These are phyloP conservation scores for Adelognathus sp. DNA, from an alignment of 2,888 invertebrate genomes.

Conservation along the genomic window DNA sequence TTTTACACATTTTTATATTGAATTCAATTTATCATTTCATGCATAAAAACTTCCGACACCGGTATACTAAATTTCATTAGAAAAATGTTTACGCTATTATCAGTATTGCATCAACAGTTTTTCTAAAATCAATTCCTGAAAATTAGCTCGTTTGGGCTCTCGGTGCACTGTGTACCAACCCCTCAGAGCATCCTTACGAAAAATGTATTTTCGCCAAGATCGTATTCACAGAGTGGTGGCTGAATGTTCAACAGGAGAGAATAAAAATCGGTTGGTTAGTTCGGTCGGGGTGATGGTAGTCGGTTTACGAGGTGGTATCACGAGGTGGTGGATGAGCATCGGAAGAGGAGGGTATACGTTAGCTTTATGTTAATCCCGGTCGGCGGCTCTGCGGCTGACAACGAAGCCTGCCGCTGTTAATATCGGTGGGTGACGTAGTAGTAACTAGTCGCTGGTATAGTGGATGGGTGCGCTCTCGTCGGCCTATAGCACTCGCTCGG, in stretches of 20 bases:
- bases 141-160: too few species aligned
- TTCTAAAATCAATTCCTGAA: too few species aligned
- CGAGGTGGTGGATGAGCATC: slow-evolving; percentile 62
- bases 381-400: slow-evolving; percentile 76
- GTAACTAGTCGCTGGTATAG: slow-evolving; percentile 73
- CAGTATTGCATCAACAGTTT: too few species aligned
- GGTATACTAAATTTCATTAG: too few species aligned
- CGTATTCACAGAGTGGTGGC: neutral
- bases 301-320: slow-evolving; percentile 57
- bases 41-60: too few species aligned
- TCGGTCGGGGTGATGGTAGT: slow-evolving; percentile 63
- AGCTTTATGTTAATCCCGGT: slow-evolving; percentile 77
- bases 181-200: too few species aligned
- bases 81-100: too few species aligned
- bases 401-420: slow-evolving; percentile 78
- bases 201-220: too few species aligned
- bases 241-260: slow-evolving; percentile 20
- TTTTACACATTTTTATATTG: neutral
- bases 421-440: slow-evolving; percentile 76
- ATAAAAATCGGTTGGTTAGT: slow-evolving; percentile 33
- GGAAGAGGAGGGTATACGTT: slow-evolving; percentile 68
- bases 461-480: slow-evolving; percentile 57
- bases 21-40: too few species aligned
- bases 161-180: too few species aligned
- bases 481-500: slow-evolving; percentile 53